Conservation (phyloP, 2,888 invertebrate genomes). For the Chrysodeixis includens region DNA sequence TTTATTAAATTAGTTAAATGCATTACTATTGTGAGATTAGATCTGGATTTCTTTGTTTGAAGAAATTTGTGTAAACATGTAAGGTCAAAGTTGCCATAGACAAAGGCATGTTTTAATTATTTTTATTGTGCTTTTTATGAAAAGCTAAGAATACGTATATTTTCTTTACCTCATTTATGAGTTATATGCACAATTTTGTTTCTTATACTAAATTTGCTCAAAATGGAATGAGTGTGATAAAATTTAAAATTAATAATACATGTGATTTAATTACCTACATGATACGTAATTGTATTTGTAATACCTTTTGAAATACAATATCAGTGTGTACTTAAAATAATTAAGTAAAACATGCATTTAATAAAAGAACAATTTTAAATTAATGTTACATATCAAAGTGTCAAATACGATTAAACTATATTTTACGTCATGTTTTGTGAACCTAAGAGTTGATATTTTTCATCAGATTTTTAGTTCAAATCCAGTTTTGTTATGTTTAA, state of each 20-base stretch:
- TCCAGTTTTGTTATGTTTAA: slow-evolving; percentile 37
- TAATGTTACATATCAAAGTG: slow-evolving; percentile 49
- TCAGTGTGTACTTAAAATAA: slow-evolving; percentile 39
- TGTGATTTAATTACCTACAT: slow-evolving; percentile 29
- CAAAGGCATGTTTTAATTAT: slow-evolving; percentile 37
- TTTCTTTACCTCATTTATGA: background rate
- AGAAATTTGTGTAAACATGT: slow-evolving; percentile 23
- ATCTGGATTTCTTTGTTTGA: slow-evolving; percentile 44
- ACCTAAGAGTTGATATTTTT: slow-evolving; percentile 17
- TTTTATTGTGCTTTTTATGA: slow-evolving; percentile 12
- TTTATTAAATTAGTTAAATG: slow-evolving; percentile 26
- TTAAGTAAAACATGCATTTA: slow-evolving; percentile 14
- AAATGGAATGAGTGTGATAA: background rate
- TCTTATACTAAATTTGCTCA: slow-evolving; percentile 10
- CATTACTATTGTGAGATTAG: slow-evolving; percentile 40
- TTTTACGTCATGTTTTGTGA: slow-evolving; percentile 1
- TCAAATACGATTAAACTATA: background rate
- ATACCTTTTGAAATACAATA: slow-evolving; percentile 22
- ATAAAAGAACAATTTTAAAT: slow-evolving; percentile 31
- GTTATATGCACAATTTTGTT: slow-evolving; percentile 19
- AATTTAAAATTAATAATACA: background rate
- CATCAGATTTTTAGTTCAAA: slow-evolving; percentile 26
- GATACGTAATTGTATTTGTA: slow-evolving; percentile 6
- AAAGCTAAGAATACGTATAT: slow-evolving; percentile 8
- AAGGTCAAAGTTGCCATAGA: slow-evolving; percentile 14